Percentiles rank a stretch among this genome's conserved stretches.
phyloP scores from a whole-genome alignment of 2,888 invertebrate genomes.

The Synanthedon tipuliformis region DNA sequence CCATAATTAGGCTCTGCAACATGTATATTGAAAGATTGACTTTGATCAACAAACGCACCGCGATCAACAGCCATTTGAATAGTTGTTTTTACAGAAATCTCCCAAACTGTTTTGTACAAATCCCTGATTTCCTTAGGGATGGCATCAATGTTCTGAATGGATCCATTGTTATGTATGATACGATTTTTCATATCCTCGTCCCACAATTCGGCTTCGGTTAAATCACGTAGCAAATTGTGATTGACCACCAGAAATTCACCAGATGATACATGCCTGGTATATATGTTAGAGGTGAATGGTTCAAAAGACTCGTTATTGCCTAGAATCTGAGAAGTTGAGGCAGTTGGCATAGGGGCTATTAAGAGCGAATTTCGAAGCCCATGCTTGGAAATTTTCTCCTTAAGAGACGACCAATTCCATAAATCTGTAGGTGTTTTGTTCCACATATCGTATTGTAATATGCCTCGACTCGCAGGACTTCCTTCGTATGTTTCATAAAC shows the following conservation, averaged over 20 bases:
- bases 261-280: conserved; percentile 91
- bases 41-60: conserved; percentile 98
- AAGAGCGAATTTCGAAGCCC: conserved; percentile 94
- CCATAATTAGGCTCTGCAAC: conserved; percentile 95
- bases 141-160: conserved; percentile 86
- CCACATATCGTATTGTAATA: conserved; percentile 99
- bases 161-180: conserved; percentile 91
- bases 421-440: conserved; percentile 84
- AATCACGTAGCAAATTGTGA: conserved; percentile 92
- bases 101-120: conserved; percentile 97
- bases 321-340: conserved; percentile 98
- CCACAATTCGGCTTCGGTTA: conserved; percentile 93
- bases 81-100: conserved; percentile 91
- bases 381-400: conserved; percentile 85
- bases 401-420: conserved; percentile 90
- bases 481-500: conserved; percentile 93
- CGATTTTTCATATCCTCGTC: conserved; percentile 95
- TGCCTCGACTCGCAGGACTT: conserved; percentile 93
- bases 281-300: conserved; percentile 98
- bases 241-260: conserved; percentile 98
- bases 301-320: conserved; percentile 99
- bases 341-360: conserved; percentile 98
- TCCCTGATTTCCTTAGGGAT: conserved; percentile 88
- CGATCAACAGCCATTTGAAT: conserved; percentile 98
- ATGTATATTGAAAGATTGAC: conserved; percentile 97